Evolutionary conservation across 2,888 invertebrate species (phyloP), one percentile per base, ranked within the genome.

Genomic region (Aspidiotus rigidus): DNA sequence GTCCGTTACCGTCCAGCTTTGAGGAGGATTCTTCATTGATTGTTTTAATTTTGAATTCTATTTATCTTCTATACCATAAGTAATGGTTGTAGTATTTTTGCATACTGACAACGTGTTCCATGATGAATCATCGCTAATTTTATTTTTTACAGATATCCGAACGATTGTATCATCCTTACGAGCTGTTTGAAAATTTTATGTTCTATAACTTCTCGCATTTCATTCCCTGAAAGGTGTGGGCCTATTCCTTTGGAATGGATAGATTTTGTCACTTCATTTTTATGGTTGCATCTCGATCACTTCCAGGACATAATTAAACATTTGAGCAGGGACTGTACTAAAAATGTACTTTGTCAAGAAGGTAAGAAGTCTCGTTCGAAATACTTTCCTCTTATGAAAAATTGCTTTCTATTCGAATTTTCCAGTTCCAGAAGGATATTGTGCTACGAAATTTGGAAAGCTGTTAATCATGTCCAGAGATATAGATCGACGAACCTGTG

Each of bases 221-320:
- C 49, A 49, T n/a, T 49, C 28, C 5, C 28, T 28, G 28, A 28
- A 28, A 28, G 5, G 6, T 3, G 6, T 49, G n/a, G 6, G 49
- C 49, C 10, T n/a, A n/a, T 49, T 13, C 11, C 49, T 13, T 11
- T 6, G n/a, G 11, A n/a, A 6, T n/a, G 10, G 10, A 13, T n/a
- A 2, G 6, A 6, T 49, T 49, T n/a, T n/a, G n/a, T 80, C 39
- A 78, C 77, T 71, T 76, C 77, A 28, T 85, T 83, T 76, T 78
- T 83, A 28, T 83, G 84, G 81, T 76, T 79, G 0, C 83, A 85
- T 74, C 77, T 86, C 60, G 85, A 86, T 62, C 85, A 86, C 77
- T 81, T 81, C 74, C 81, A 85, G 76, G 87, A 88, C 75, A 83
- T 84, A 72, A 85, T 88, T 39, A 77, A 85, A 0, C 83, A 85